Conservation (phyloP, 1,140 invertebrate genomes). For the Monochamus saltuarius region DNA sequence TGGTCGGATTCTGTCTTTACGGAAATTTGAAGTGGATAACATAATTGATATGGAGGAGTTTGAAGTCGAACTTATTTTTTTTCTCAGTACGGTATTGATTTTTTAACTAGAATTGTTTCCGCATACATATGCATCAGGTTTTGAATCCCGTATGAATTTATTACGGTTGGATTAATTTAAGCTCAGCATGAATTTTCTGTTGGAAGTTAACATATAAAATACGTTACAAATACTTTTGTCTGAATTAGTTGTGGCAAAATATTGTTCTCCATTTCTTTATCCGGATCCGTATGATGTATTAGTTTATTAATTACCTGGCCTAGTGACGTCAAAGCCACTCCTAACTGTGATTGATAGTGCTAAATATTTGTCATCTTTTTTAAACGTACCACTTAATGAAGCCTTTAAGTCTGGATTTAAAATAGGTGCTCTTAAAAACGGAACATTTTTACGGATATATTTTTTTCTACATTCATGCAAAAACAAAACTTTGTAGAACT, state of each 20-base stretch:
- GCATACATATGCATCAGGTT: background rate
- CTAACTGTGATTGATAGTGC: background rate
- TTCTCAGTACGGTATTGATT: background rate
- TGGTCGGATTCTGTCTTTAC: background rate
- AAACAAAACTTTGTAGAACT: too few species aligned
- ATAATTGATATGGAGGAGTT: background rate
- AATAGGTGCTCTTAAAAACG: too few species aligned
- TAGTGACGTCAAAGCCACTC: too few species aligned
- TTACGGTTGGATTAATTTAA: background rate
- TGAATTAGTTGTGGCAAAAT: background rate
- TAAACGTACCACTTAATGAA: background rate
- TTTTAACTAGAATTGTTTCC: constrained; percentile 1
- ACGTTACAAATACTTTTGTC: background rate
- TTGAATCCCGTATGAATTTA: background rate
- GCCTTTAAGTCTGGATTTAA: background rate
- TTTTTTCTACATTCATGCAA: too few species aligned
- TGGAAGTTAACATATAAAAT: background rate
- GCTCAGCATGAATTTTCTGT: background rate
- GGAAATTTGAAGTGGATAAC: background rate
- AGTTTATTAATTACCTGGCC: too few species aligned
- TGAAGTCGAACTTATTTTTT: background rate
- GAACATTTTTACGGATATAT: too few species aligned
- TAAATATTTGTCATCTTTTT: background rate
- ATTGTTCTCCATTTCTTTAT: background rate
- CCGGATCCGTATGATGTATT: background rate